Conservation (phyloP, 2,888 invertebrate species). For the Zonitis immaculata region DNA sequence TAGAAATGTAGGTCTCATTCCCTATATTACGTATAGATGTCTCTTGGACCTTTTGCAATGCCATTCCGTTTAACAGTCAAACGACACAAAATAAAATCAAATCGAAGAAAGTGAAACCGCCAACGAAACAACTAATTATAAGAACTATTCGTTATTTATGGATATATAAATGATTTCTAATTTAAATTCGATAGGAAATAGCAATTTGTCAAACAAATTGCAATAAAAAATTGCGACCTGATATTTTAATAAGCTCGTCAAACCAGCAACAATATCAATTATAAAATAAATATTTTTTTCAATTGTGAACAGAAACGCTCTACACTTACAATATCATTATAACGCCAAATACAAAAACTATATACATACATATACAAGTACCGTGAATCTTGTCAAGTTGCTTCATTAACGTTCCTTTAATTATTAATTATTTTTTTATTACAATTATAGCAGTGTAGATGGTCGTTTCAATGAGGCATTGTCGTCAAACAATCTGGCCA, state of each 20-base stretch:
- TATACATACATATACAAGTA: neutral
- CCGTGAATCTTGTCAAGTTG: neutral
- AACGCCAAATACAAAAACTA: neutral
- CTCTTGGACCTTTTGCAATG: slow-evolving; percentile 3
- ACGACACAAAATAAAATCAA: neutral
- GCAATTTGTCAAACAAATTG: neutral
- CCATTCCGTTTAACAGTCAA: neutral
- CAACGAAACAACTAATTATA: no score
- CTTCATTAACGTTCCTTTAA: neutral
- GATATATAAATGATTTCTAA: no score
- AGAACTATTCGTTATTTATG: no score
- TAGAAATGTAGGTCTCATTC: slow-evolving; percentile 31
- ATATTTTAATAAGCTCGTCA: neutral
- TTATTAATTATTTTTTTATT: neutral
- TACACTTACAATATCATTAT: neutral
- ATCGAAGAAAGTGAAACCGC: neutral
- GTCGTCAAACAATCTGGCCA: neutral
- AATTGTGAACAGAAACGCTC: neutral
- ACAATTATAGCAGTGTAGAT: neutral
- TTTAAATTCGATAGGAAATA: no score
- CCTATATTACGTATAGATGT: slow-evolving; percentile 14
- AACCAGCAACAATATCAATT: neutral
- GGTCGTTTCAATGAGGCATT: neutral
- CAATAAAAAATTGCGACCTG: neutral
- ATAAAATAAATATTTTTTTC: neutral